phyloP scores from a whole-genome alignment of 2,113 vertebrate species.

The Brachyhypopomus occidentalis region DNA sequence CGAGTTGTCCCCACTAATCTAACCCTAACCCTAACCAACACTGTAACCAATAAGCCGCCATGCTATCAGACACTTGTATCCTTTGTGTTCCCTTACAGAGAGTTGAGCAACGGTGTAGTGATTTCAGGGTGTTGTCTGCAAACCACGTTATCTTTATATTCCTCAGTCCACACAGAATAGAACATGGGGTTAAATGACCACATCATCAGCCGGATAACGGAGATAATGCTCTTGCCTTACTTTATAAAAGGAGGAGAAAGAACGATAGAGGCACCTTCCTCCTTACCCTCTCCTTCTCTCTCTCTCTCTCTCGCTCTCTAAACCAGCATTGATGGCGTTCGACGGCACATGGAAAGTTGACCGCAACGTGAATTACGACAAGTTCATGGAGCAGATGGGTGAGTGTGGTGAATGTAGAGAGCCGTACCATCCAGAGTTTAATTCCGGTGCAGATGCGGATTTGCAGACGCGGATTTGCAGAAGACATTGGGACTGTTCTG shows the following conservation, averaged over 20 bases:
- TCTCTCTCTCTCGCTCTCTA: neutral
- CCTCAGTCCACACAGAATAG: neutral
- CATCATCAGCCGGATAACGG: conserved; percentile 35
- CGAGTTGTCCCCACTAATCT: neutral
- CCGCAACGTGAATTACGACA: conserved; percentile 89
- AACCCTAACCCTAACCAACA: neutral
- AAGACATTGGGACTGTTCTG: no score
- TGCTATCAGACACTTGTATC: neutral
- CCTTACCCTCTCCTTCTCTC: neutral
- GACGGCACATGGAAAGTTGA: conserved; percentile 88
- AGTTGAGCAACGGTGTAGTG: conserved; percentile 5
- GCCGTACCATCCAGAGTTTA: no score
- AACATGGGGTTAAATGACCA: conserved; percentile 10
- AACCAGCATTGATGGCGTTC: conserved; percentile 77
- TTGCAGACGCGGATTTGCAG: no score
- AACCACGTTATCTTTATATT: conserved; percentile 25
- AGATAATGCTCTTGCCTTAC: conserved; percentile 12
- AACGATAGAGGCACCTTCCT: neutral
- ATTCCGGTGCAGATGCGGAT: no score
- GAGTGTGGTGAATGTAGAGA: conserved; percentile 58
- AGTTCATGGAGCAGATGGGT: conserved; percentile 95
- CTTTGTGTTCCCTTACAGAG: no score
- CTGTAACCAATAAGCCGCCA: neutral
- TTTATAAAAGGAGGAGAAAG: conserved; percentile 28
- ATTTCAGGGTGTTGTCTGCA: neutral